phyloP scores from a whole-genome alignment of 2,888 invertebrate genomes.

The Pyrocoelia pectoralis region DNA sequence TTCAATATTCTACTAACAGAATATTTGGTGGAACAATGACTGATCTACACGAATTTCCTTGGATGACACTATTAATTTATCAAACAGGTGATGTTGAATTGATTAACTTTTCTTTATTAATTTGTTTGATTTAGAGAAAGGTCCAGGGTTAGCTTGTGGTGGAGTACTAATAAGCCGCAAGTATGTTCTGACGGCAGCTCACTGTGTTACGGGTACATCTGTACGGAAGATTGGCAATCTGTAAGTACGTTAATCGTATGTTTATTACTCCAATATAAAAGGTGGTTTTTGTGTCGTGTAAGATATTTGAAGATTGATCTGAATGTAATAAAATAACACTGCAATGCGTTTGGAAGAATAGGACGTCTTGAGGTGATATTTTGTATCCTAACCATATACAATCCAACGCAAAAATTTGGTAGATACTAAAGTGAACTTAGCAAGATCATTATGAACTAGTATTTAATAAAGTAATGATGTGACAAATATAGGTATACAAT shows the following conservation, averaged over 20 bases:
- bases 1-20: conserved; percentile 65
- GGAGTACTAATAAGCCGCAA: conserved; percentile 52
- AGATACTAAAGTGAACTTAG: too few species aligned
- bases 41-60: conserved; percentile 56
- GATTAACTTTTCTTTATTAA: neutral
- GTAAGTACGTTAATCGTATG: conserved; percentile 40
- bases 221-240: conserved; percentile 38
- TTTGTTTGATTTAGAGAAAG: conserved; percentile 14
- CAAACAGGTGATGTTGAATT: conserved; percentile 10
- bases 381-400: too few species aligned
- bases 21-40: conserved; percentile 70
- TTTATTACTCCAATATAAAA: too few species aligned
- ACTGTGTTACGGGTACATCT: conserved; percentile 49
- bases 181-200: conserved; percentile 57
- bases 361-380: too few species aligned
- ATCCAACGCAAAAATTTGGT: too few species aligned
- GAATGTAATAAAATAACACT: too few species aligned
- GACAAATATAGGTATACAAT: too few species aligned
- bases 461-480: too few species aligned
- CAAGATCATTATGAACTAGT: too few species aligned
- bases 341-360: too few species aligned
- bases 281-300: too few species aligned
- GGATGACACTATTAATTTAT: conserved; percentile 48
- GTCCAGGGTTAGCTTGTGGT: conserved; percentile 50
- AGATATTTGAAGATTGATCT: too few species aligned